Evolutionary conservation across 2,888 invertebrate species (phyloP).

Genomic region (Eristalis intricaria): DNA sequence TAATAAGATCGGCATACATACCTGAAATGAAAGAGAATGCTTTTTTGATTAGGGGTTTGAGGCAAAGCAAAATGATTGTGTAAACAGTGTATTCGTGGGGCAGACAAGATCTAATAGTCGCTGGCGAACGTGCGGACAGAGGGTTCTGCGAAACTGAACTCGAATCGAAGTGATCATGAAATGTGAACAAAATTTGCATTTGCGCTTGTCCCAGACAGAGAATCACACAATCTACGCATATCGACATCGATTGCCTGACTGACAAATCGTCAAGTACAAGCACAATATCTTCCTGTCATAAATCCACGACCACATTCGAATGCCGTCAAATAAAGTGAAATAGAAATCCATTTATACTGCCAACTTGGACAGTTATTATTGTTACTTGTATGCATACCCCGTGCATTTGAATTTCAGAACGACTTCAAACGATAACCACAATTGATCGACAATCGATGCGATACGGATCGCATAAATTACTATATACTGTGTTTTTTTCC

Average conservation of each 20-base stretch:
- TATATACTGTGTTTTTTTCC: neutral
- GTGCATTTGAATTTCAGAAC: constrained; percentile 4
- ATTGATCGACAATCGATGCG: constrained; percentile 42
- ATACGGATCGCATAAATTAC: constrained; percentile 46
- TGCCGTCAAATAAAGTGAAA: neutral
- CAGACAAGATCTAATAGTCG: too few relatives aligned
- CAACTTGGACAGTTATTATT: constrained; percentile 6
- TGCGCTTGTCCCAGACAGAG: too few relatives aligned
- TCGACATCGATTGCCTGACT: too few relatives aligned
- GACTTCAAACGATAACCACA: constrained; percentile 37
- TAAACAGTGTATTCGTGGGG: neutral
- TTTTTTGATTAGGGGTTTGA: neutral
- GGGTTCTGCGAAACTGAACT: too few relatives aligned
- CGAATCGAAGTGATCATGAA: too few relatives aligned
- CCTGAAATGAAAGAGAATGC: constrained; percentile 44
- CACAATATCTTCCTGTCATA: neutral
- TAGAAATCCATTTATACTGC: constrained; percentile 9
- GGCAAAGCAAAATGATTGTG: neutral
- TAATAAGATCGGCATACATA: constrained; percentile 36
- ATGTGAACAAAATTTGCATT: too few relatives aligned
- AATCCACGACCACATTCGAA: neutral
- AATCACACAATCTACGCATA: too few relatives aligned
- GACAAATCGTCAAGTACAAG: too few relatives aligned
- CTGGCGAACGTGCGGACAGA: too few relatives aligned
- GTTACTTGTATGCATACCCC: constrained; percentile 29